Conservation (phyloP, 2,888 invertebrate genomes). For the Physocephala rufipes region DNA sequence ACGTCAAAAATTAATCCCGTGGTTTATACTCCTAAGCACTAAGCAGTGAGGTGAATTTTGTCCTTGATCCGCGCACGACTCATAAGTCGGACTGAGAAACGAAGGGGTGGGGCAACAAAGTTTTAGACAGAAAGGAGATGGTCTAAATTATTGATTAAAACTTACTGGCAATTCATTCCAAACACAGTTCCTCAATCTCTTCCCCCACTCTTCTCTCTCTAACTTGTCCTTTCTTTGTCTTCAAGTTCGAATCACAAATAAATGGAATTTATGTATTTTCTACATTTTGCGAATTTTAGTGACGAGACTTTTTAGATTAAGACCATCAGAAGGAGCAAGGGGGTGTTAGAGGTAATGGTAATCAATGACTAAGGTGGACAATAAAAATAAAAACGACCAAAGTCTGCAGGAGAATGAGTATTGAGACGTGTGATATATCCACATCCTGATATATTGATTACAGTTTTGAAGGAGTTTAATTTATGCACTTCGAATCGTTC, state of each 20-base stretch:
- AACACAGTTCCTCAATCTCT: not conserved
- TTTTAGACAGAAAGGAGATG: conserved; percentile 41
- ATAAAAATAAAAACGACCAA: too few relatives aligned
- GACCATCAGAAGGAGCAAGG: too few relatives aligned
- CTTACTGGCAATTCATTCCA: not conserved
- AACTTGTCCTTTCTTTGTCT: too few relatives aligned
- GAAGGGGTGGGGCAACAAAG: conserved; percentile 58
- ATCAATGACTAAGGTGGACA: too few relatives aligned
- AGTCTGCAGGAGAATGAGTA: conserved; percentile 50
- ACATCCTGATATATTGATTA: conserved; percentile 51
- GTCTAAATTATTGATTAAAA: conserved; percentile 11
- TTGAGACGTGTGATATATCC: conserved; percentile 63
- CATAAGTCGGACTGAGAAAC: conserved; percentile 40
- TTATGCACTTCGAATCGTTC: conserved; percentile 60
- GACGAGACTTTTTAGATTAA: too few relatives aligned
- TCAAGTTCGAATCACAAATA: not conserved
- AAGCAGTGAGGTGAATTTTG: too few relatives aligned
- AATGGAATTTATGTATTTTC: conserved; percentile 52
- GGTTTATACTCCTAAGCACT: too few relatives aligned
- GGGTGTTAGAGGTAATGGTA: too few relatives aligned
- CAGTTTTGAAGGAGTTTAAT: conserved; percentile 56
- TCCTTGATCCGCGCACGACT: too few relatives aligned
- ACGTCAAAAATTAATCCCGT: too few relatives aligned
- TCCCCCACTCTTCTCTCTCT: conserved; percentile 3
- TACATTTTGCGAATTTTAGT: conserved; percentile 51